Percentiles rank a stretch among this genome's conserved stretches.
Conservation (phyloP, 2,888 invertebrate species). For the Drosophila rubida region DNA sequence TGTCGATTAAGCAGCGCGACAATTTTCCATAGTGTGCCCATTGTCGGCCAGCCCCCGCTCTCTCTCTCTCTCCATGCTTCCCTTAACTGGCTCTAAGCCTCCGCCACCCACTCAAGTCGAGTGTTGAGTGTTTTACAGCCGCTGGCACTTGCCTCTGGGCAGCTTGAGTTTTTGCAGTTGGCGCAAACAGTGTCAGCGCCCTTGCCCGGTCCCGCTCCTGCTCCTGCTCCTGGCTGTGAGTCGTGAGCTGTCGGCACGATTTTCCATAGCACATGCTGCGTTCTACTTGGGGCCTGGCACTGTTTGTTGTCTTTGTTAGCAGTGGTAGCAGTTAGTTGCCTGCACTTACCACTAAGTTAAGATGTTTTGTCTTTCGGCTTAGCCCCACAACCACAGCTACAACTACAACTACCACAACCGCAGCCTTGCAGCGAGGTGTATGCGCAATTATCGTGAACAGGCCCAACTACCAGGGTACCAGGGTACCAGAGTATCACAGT, state of each 20-base stretch:
- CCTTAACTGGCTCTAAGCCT: not conserved
- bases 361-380: constrained; percentile 72
- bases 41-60: not conserved
- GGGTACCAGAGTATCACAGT: constrained; percentile 32
- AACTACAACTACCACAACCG: constrained; percentile 22
- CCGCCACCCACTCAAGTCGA: constrained; percentile 64
- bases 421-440: constrained; percentile 61
- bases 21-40: constrained; percentile 73
- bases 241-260: constrained; percentile 77
- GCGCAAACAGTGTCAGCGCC: constrained; percentile 4
- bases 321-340: constrained; percentile 79
- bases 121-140: constrained; percentile 78
- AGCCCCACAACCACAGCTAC: not conserved
- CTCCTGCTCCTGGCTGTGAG: constrained; percentile 35
- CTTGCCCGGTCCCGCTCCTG: constrained; percentile 3
- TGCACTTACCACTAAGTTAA: constrained; percentile 81
- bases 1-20: constrained; percentile 80
- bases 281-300: constrained; percentile 67
- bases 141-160: constrained; percentile 73
- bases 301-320: constrained; percentile 75
- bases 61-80: not conserved
- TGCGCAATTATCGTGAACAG: constrained; percentile 79
- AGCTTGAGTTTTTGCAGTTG: constrained; percentile 28
- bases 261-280: constrained; percentile 80
- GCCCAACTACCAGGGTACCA: constrained; percentile 26